phyloP scores from a whole-genome alignment of 2,113 vertebrate species.

The Accipiter cooperii region DNA sequence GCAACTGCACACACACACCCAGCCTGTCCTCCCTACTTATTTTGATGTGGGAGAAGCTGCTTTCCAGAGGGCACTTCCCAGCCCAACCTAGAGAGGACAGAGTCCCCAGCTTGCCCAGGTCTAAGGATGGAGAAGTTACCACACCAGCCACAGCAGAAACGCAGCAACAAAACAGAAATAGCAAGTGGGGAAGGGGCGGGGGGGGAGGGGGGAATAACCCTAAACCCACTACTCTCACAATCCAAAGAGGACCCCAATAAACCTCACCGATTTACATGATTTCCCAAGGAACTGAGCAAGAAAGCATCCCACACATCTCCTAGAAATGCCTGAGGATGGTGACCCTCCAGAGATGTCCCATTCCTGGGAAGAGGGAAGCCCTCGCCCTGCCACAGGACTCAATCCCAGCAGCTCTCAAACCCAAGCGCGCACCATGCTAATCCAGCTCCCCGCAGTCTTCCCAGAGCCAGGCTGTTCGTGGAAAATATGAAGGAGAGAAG shows the following conservation, averaged over 20 bases:
- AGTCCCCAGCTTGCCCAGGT: not conserved
- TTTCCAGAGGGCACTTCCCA: not conserved
- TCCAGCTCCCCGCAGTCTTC: not conserved
- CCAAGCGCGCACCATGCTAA: fast-evolving
- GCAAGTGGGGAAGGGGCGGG: not conserved
- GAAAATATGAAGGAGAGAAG: not conserved
- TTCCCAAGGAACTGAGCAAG: not conserved
- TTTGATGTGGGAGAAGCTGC: not conserved
- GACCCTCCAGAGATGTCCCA: not conserved
- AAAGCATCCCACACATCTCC: not conserved
- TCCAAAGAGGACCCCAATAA: not conserved
- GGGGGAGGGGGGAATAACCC: too few relatives aligned
- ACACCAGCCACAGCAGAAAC: not conserved
- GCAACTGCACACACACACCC: not conserved
- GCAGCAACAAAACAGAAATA: not conserved
- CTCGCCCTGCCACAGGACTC: not conserved
- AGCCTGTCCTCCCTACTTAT: not conserved
- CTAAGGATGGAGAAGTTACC: not conserved
- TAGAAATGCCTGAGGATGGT: not conserved
- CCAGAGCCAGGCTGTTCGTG: not conserved
- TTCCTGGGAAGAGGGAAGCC: not conserved
- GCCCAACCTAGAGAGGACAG: fast-evolving
- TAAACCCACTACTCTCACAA: not conserved
- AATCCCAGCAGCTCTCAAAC: not conserved
- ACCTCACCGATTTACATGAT: not conserved